phyloP scores from a whole-genome alignment of 2,888 invertebrate species.

The Sesia apiformis region DNA sequence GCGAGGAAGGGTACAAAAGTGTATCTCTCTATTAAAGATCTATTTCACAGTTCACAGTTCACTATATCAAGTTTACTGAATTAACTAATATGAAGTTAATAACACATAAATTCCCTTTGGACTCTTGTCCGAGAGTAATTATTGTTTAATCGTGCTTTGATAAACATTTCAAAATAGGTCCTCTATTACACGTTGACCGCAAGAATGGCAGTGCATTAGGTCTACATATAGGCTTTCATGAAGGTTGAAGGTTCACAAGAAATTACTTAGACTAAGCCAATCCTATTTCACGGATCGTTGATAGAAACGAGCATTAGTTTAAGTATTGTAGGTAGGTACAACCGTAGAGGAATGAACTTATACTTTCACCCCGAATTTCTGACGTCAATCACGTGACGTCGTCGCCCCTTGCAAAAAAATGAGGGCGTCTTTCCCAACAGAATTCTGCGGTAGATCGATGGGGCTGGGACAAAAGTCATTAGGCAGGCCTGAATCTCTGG shows the following conservation, averaged over 20 bases:
- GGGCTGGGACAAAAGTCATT: not conserved
- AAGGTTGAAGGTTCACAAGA: not conserved
- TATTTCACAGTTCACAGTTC: too few species aligned
- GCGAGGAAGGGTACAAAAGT: too few species aligned
- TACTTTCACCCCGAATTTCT: not conserved
- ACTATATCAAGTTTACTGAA: too few species aligned
- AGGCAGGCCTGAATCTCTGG: not conserved
- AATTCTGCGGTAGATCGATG: not conserved
- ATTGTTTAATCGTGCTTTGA: too few species aligned
- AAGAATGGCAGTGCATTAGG: too few species aligned
- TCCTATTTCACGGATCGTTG: not conserved
- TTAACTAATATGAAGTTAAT: too few species aligned
- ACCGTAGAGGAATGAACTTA: not conserved
- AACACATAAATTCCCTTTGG: too few species aligned
- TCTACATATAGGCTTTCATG: too few species aligned
- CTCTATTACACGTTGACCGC: too few species aligned
- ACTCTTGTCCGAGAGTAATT: too few species aligned
- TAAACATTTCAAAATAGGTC: too few species aligned
- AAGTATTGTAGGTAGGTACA: not conserved
- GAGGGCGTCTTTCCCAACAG: not conserved
- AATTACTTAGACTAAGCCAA: not conserved
- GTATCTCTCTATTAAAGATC: too few species aligned
- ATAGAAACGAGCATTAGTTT: not conserved
- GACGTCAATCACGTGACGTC: not conserved
- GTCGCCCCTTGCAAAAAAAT: not conserved